phyloP scores from a whole-genome alignment of 2,797 vertebrate genomes.

The Halcyon badia region DNA sequence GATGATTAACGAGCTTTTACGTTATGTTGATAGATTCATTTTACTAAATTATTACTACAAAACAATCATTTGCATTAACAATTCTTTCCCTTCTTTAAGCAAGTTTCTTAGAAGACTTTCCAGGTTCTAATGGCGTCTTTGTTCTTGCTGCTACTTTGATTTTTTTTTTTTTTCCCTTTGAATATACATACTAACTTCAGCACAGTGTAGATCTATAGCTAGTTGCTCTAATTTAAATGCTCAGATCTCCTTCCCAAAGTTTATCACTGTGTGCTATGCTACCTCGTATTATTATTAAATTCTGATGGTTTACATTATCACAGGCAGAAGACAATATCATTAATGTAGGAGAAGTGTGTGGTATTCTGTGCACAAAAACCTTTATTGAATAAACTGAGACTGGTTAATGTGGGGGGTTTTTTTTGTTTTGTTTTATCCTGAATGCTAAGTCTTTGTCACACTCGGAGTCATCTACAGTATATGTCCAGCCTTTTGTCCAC shows the following conservation, averaged over 20 bases:
- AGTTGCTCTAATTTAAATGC: neutral
- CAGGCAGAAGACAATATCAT: neutral
- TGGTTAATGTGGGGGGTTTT: neutral
- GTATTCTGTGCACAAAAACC: neutral
- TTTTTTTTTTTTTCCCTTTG: constrained; percentile 27
- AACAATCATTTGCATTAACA: constrained; percentile 50
- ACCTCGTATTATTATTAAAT: neutral
- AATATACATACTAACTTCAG: neutral
- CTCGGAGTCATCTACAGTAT: neutral
- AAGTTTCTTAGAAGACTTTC: constrained; percentile 27
- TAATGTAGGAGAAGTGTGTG: neutral
- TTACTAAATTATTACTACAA: constrained; percentile 17
- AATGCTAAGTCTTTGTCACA: neutral
- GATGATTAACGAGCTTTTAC: neutral
- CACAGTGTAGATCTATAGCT: neutral
- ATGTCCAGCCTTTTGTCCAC: neutral
- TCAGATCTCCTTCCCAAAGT: constrained; percentile 18
- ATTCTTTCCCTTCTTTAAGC: neutral
- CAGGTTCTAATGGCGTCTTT: constrained; percentile 30
- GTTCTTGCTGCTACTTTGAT: constrained; percentile 32
- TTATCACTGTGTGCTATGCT: neutral
- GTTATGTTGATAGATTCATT: neutral
- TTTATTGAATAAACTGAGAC: neutral
- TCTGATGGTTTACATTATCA: neutral
- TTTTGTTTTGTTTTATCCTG: neutral